Evolutionary conservation across 2,888 invertebrate genomes (phyloP).

Genomic region (Hanleya hanleyi): DNA sequence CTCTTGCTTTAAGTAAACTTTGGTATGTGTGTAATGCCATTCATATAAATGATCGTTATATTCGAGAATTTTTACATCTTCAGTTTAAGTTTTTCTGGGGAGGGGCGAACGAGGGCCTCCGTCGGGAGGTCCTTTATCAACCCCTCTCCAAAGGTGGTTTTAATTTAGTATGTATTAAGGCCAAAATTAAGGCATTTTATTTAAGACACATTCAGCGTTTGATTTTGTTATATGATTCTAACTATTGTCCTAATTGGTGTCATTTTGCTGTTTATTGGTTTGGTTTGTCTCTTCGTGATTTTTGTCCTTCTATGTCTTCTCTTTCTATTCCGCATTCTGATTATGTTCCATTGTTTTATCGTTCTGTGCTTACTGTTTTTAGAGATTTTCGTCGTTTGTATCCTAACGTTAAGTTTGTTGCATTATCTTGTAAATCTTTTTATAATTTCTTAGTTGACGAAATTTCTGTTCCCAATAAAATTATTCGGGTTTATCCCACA

Average conservation of each 20-base stretch:
- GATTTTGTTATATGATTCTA: neutral
- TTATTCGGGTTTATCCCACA: neutral
- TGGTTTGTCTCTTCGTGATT: neutral
- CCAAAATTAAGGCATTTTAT: neutral
- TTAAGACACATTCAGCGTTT: neutral
- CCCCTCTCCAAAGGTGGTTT: neutral
- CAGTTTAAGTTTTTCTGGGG: neutral
- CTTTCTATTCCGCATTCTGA: neutral
- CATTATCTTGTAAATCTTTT: neutral
- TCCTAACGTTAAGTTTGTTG: neutral
- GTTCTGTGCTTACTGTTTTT: neutral
- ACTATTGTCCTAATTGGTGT: neutral
- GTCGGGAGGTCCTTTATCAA: neutral
- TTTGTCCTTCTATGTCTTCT: neutral
- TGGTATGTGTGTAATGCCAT: neutral
- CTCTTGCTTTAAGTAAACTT: neutral
- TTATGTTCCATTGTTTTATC: neutral
- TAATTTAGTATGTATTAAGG: neutral
- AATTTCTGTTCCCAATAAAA: neutral
- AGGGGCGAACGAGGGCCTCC: neutral
- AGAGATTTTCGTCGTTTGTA: neutral
- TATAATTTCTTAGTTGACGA: neutral
- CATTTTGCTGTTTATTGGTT: constrained; percentile 5
- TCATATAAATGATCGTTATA: neutral
- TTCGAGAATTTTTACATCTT: neutral